Evolutionary conservation across 2,797 vertebrate species (phyloP).

Genomic region (Lepus oiostolus): DNA sequence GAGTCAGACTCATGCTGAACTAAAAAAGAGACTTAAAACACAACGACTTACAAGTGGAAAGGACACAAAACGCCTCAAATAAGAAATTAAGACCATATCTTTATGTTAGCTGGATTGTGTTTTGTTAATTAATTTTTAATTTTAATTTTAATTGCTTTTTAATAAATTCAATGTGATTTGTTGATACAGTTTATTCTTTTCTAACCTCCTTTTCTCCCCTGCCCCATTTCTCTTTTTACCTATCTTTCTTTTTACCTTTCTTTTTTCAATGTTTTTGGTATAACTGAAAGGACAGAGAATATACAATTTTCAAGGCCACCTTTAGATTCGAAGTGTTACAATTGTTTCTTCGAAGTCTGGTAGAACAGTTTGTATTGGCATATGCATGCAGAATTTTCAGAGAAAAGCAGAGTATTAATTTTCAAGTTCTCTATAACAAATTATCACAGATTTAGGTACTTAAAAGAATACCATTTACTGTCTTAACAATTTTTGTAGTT

Average conservation of each 20-base stretch:
- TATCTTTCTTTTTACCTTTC: too few species aligned
- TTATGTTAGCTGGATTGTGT: not conserved
- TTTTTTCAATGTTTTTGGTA: too few species aligned
- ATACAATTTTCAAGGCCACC: not conserved
- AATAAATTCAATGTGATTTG: too few species aligned
- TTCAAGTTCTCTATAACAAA: not conserved
- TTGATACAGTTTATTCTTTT: too few species aligned
- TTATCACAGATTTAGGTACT: not conserved
- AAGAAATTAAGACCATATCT: not conserved
- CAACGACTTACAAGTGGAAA: not conserved
- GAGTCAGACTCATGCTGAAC: not conserved
- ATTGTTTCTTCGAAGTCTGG: not conserved
- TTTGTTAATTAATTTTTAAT: not conserved
- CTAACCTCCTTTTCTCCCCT: too few species aligned
- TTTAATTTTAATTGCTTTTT: too few species aligned
- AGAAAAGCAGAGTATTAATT: not conserved
- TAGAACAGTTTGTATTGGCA: not conserved
- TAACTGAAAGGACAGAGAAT: not conserved
- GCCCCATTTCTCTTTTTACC: too few species aligned
- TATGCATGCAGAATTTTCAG: not conserved
- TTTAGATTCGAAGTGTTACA: not conserved
- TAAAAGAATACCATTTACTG: not conserved
- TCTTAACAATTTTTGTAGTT: not conserved
- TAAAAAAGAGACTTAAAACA: conserved; percentile 33
- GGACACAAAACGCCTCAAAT: not conserved